A percentile compares a stretch with the other conserved stretches of the same genome.
phyloP scores from a whole-genome alignment of 2,113 vertebrate species.

The Microtus richardsoni region DNA sequence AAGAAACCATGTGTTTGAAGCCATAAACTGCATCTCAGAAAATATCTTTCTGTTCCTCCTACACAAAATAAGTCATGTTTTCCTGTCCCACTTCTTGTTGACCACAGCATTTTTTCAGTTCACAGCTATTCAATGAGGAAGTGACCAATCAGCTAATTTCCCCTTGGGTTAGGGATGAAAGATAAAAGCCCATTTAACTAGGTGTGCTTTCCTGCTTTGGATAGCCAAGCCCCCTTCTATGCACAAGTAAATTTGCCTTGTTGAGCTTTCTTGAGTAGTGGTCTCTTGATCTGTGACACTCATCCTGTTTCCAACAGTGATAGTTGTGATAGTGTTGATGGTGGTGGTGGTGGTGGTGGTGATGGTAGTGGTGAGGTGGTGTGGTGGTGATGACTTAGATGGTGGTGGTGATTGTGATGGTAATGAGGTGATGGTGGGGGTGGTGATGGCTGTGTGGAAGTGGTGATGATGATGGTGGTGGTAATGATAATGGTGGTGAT shows the following conservation, averaged over 20 bases:
- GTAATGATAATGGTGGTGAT: no score
- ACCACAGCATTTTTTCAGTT: background rate
- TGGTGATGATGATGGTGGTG: background rate
- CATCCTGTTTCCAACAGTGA: background rate
- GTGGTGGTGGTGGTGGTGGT: fast-evolving
- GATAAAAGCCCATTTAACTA: background rate
- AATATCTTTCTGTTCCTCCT: background rate
- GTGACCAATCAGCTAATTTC: background rate
- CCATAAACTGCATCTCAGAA: background rate
- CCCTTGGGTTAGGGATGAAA: background rate
- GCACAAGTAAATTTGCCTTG: background rate
- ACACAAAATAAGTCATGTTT: background rate
- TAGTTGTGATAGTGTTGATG: background rate
- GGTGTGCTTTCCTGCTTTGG: background rate
- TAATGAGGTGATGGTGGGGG: background rate
- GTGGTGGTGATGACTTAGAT: background rate
- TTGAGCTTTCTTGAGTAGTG: background rate
- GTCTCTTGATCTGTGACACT: background rate
- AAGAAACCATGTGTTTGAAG: background rate
- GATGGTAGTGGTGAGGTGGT: fast-evolving
- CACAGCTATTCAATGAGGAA: background rate
- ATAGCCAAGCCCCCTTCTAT: background rate
- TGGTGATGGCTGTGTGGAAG: background rate
- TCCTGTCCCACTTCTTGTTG: background rate
- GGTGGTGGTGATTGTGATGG: background rate